A percentile compares a stretch with the other conserved stretches of the same genome.
phyloP scores from a whole-genome alignment of 2,797 vertebrate species.

The Atherinosoma microstoma region DNA sequence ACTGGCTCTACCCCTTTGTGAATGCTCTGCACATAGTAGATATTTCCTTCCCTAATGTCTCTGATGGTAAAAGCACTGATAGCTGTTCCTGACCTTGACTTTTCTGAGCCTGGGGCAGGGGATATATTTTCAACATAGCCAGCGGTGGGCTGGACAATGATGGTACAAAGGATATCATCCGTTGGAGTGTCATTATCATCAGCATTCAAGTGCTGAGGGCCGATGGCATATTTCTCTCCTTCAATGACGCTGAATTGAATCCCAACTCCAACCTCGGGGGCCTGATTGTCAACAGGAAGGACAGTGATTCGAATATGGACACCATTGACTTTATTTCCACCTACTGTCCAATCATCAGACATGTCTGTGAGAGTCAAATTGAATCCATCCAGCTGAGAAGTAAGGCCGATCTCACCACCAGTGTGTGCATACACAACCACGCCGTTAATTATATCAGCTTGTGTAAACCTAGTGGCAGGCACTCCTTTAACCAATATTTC shows the following conservation, averaged over 20 bases:
- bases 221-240: constrained; percentile 88
- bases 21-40: constrained; percentile 94
- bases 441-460: constrained; percentile 91
- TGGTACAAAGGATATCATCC: constrained; percentile 93
- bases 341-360: constrained; percentile 91
- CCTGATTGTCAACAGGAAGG: constrained; percentile 92
- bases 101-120: constrained; percentile 95
- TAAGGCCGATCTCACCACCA: constrained; percentile 90
- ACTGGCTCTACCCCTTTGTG: constrained; percentile 92
- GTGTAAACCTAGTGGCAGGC: constrained; percentile 88
- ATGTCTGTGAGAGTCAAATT: constrained; percentile 92
- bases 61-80: constrained; percentile 93
- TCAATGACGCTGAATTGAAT: constrained; percentile 88
- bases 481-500: constrained; percentile 89
- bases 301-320: constrained; percentile 89
- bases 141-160: constrained; percentile 89
- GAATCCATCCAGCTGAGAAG: constrained; percentile 87
- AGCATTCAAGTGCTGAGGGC: constrained; percentile 83
- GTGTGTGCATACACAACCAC: constrained; percentile 91
- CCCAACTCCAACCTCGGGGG: constrained; percentile 87
- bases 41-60: constrained; percentile 87
- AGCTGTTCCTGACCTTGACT: constrained; percentile 91
- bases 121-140: constrained; percentile 96
- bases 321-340: constrained; percentile 86
- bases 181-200: constrained; percentile 89